A percentile compares a stretch with the other conserved stretches of the same genome.
These are phyloP conservation scores for Chrysodeixis includens DNA, from an alignment of 2,888 invertebrate genomes.

Conservation along the genomic window DNA sequence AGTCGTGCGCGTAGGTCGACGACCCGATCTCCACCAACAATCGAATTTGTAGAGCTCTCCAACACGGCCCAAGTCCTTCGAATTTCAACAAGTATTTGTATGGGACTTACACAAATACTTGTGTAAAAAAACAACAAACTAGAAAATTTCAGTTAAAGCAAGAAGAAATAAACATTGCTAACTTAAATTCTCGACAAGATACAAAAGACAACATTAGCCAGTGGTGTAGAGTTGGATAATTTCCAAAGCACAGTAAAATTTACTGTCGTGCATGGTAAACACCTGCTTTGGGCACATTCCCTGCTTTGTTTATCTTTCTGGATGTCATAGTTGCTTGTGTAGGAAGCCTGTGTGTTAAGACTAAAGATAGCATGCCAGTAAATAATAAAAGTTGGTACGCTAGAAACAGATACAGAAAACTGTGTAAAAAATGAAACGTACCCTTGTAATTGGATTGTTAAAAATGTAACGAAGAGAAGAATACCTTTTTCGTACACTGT, in stretches of 20 bases:
- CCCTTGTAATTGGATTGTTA: too few relatives aligned
- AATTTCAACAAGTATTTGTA: slow-evolving; percentile 73
- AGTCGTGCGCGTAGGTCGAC: slow-evolving; percentile 83
- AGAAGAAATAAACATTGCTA: slow-evolving; percentile 59
- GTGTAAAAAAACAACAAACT: slow-evolving; percentile 56
- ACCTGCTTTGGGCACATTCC: slow-evolving; percentile 68
- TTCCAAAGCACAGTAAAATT: slow-evolving; percentile 69
- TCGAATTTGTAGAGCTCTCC: slow-evolving; percentile 77
- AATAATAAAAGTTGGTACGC: slow-evolving; percentile 21
- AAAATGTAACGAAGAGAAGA: too few relatives aligned
- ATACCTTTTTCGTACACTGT: not conserved
- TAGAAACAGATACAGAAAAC: not conserved
- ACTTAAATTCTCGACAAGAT: slow-evolving; percentile 53
- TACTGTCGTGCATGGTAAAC: slow-evolving; percentile 73
- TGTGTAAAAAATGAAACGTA: not conserved
- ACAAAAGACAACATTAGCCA: slow-evolving; percentile 53
- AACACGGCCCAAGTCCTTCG: slow-evolving; percentile 47
- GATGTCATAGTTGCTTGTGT: slow-evolving; percentile 53
- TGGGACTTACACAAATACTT: slow-evolving; percentile 60
- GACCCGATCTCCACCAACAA: slow-evolving; percentile 85
- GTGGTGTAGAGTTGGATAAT: slow-evolving; percentile 69
- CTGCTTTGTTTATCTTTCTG: slow-evolving; percentile 66
- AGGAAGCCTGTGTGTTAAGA: slow-evolving; percentile 20
- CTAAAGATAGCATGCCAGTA: slow-evolving; percentile 38
- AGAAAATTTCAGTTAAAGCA: slow-evolving; percentile 58